A percentile compares a stretch with the other conserved stretches of the same genome.
These are phyloP conservation scores for Hydractinia echinata DNA, from an alignment of 30 jellyfish, hydroid and myxozoan species.

Conservation along the genomic window DNA sequence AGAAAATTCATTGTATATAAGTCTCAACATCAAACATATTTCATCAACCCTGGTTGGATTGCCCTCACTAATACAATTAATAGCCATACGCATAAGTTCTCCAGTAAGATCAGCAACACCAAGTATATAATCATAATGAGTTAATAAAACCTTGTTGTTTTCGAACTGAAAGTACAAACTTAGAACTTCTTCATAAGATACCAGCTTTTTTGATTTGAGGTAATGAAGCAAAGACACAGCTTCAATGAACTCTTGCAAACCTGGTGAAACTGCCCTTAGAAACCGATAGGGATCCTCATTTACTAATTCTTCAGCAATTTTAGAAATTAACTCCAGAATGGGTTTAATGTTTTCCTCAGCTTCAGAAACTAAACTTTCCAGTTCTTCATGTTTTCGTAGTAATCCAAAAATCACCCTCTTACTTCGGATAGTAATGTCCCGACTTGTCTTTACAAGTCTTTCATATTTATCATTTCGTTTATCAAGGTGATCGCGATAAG, in stretches of 20 bases:
- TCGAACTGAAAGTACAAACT: slow-evolving; percentile 29
- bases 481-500: slow-evolving; percentile 53
- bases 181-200: slow-evolving; percentile 48
- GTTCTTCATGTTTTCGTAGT: slow-evolving; percentile 47
- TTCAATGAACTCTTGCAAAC: slow-evolving; percentile 82
- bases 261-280: slow-evolving; percentile 64
- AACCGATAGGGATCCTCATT: slow-evolving; percentile 55
- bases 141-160: slow-evolving; percentile 17
- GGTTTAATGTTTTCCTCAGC: slow-evolving; percentile 48
- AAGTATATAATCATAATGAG: slow-evolving; percentile 58
- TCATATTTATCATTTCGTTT: slow-evolving; percentile 60
- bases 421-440: slow-evolving; percentile 68
- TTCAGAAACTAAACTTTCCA: slow-evolving; percentile 25
- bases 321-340: slow-evolving; percentile 20
- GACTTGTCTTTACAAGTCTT: slow-evolving; percentile 54
- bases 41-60: slow-evolving; percentile 36
- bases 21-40: slow-evolving; percentile 46
- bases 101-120: slow-evolving; percentile 96
- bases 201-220: slow-evolving; percentile 30
- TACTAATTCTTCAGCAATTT: slow-evolving; percentile 46
- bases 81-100: slow-evolving; percentile 77
- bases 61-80: slow-evolving; percentile 59
- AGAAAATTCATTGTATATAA: slow-evolving; percentile 51
- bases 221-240: slow-evolving; percentile 66
- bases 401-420: slow-evolving; percentile 61